Evolutionary conservation across 2,797 vertebrate genomes (phyloP).

Genomic region (Poecilia velifera): DNA sequence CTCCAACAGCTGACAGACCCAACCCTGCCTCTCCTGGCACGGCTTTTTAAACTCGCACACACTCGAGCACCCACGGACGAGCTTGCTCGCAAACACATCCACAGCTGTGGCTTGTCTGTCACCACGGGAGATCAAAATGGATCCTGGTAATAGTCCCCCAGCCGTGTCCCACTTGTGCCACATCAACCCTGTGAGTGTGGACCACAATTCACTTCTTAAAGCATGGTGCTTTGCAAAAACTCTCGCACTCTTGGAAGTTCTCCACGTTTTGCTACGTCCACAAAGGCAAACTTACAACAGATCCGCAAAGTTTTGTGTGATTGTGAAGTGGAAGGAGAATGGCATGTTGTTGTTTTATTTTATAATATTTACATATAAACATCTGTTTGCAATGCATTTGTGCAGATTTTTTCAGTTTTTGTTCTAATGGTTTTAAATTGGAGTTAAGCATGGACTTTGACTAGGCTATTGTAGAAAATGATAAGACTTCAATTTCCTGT

Average conservation of each 20-base stretch:
- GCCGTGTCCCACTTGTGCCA: slow-evolving; percentile 61
- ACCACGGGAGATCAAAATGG: slow-evolving; percentile 65
- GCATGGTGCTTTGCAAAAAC: neutral
- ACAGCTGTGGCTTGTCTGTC: slow-evolving; percentile 70
- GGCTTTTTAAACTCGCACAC: slow-evolving; percentile 43
- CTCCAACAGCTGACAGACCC: slow-evolving; percentile 75
- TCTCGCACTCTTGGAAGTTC: neutral
- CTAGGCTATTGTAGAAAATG: neutral
- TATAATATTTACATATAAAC: neutral
- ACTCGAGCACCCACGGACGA: neutral
- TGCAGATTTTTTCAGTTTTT: neutral
- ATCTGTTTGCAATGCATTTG: neutral
- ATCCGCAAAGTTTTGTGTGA: neutral
- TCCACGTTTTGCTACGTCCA: neutral
- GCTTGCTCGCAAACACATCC: slow-evolving; percentile 33
- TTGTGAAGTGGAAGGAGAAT: neutral
- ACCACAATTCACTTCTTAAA: slow-evolving; percentile 45
- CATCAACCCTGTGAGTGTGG: slow-evolving; percentile 51
- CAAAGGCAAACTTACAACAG: neutral
- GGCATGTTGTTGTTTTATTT: too few relatives aligned
- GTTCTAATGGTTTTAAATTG: neutral
- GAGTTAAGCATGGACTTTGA: neutral
- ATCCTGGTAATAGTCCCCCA: slow-evolving; percentile 56
- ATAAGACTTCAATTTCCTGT: neutral
- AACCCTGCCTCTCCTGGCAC: slow-evolving; percentile 45